Evolutionary conservation across 2,797 vertebrate genomes (phyloP).

Genomic region (Perdix hodgsoniae): DNA sequence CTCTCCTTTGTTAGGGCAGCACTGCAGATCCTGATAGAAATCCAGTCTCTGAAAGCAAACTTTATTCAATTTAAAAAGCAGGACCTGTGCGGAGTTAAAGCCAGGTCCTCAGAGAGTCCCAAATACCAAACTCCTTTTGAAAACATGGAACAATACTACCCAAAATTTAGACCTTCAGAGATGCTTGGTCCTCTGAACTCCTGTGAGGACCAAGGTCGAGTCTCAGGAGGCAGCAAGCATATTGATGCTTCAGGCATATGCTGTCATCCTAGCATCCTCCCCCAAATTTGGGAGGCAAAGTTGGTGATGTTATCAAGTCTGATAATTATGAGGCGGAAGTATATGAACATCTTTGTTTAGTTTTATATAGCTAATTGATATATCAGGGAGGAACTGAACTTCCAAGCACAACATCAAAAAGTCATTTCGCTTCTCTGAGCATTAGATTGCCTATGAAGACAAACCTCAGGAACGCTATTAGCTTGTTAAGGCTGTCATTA

Average conservation of each 20-base stretch:
- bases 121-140: background rate
- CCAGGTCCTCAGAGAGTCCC: background rate
- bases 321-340: background rate
- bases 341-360: background rate
- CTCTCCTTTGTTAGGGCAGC: background rate
- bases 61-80: background rate
- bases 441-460: background rate
- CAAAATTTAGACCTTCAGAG: background rate
- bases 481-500: constrained; percentile 61
- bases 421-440: constrained; percentile 14
- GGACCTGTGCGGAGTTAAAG: background rate
- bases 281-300: background rate
- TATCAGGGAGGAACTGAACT: background rate
- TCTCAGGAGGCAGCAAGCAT: background rate
- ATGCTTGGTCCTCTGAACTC: background rate
- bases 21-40: background rate
- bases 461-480: constrained; percentile 26
- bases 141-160: background rate
- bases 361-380: constrained; percentile 4
- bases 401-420: background rate
- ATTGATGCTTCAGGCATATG: background rate
- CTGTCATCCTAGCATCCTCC: background rate
- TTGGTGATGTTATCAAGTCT: background rate
- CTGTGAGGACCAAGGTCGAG: background rate
- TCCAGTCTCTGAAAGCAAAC: background rate